These are phyloP conservation scores for Cheirogaleus major DNA, from an alignment of 2,797 vertebrate species.

Conservation along the genomic window DNA sequence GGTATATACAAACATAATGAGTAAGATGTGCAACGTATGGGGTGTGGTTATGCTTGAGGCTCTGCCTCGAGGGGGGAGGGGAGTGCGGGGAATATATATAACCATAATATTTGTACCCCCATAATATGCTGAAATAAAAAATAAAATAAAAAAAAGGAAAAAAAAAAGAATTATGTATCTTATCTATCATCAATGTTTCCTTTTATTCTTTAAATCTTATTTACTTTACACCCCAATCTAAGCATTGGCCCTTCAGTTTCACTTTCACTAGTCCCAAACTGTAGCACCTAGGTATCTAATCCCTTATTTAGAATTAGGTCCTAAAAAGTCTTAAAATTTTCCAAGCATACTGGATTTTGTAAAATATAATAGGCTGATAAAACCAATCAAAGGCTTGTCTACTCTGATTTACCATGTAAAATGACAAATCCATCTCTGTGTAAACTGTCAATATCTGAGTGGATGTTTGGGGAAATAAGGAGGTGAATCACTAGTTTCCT, in stretches of 20 bases:
- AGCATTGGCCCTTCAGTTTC: neutral
- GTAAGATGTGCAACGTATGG: too few relatives aligned
- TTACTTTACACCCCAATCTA: neutral
- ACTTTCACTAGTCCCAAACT: neutral
- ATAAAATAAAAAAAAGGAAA: too few relatives aligned
- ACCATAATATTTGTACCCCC: too few relatives aligned
- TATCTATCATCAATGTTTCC: neutral
- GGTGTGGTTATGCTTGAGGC: too few relatives aligned
- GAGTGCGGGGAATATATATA: too few relatives aligned
- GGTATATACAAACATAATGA: too few relatives aligned
- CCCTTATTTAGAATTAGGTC: neutral
- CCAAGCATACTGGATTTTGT: neutral
- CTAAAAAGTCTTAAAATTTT: neutral
- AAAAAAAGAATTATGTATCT: too few relatives aligned
- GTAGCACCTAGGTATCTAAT: neutral
- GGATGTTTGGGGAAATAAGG: neutral
- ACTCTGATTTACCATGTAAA: slow-evolving; percentile 8
- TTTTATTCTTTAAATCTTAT: slow-evolving; percentile 15
- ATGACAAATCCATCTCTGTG: neutral
- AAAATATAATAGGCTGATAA: slow-evolving; percentile 2
- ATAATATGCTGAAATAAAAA: too few relatives aligned
- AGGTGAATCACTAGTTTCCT: neutral
- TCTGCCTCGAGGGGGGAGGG: too few relatives aligned
- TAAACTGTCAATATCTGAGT: neutral
- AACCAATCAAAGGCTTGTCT: neutral